A percentile compares a stretch with the other conserved stretches of the same genome.
phyloP scores from a whole-genome alignment of 1,140 invertebrate genomes.

The Asbolus verrucosus region DNA sequence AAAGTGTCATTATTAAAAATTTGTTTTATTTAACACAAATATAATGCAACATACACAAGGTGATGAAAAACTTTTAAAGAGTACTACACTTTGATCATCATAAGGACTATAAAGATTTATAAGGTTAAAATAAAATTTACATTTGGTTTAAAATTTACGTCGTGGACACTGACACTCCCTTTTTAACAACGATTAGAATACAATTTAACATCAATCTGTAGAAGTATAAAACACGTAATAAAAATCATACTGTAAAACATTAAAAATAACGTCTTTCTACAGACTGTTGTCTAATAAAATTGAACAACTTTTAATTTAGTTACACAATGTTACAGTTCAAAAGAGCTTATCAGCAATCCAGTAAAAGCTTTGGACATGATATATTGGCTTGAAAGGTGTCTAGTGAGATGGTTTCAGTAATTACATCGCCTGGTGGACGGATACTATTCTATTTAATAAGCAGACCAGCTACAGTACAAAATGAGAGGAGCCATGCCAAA shows the following conservation, averaged over 20 bases:
- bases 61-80: constrained; percentile 43
- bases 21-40: constrained; percentile 44
- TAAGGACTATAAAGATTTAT: constrained; percentile 3
- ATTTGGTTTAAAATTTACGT: constrained; percentile 36
- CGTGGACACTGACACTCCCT: constrained; percentile 25
- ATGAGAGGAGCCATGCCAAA: constrained; percentile 32
- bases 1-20: constrained; percentile 26
- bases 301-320: constrained; percentile 4
- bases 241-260: constrained; percentile 7
- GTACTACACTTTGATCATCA: constrained; percentile 39
- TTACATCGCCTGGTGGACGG: constrained; percentile 41
- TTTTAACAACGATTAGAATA: neutral
- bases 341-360: constrained; percentile 22
- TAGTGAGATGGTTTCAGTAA: constrained; percentile 10
- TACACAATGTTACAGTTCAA: too few relatives aligned
- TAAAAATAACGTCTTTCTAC: constrained; percentile 5
- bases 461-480: constrained; percentile 32
- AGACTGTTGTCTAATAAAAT: constrained; percentile 32
- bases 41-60: constrained; percentile 44
- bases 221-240: constrained; percentile 16
- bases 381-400: constrained; percentile 19
- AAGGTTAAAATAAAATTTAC: constrained; percentile 26
- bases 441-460: constrained; percentile 43
- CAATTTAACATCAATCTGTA: constrained; percentile 32
- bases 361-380: constrained; percentile 29